phyloP scores from a whole-genome alignment of 2,113 vertebrate genomes.

The Grantiella picta region DNA sequence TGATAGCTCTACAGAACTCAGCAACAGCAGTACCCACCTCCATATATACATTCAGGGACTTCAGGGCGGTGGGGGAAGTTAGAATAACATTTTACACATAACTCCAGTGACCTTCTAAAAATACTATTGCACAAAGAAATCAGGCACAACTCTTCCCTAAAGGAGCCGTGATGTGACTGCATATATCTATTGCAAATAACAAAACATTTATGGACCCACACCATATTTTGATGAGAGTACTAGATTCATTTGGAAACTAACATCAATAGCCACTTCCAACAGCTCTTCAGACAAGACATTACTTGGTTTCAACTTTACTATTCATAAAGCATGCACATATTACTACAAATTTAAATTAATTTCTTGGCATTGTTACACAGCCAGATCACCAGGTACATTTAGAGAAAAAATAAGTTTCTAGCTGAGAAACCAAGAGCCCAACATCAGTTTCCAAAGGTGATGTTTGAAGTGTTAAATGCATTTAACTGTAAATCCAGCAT shows the following conservation, averaged over 20 bases:
- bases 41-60: background rate
- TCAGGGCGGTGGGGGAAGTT: fast-evolving
- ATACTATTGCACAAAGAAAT: background rate
- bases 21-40: background rate
- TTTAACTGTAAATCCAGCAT: background rate
- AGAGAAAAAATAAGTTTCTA: background rate
- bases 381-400: background rate
- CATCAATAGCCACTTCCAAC: background rate
- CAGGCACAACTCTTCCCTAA: background rate
- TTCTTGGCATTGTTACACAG: background rate
- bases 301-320: background rate
- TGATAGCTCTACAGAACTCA: background rate
- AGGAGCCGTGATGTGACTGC: background rate
- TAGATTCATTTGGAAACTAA: background rate
- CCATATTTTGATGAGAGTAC: background rate
- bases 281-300: background rate
- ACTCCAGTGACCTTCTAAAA: background rate
- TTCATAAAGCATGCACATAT: background rate
- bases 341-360: background rate
- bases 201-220: fast-evolving
- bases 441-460: background rate
- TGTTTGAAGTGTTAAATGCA: background rate
- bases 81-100: background rate
- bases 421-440: background rate
- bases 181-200: background rate